Base-by-base conservation (phyloP, 2,888 invertebrate species). In the Xestia xanthographa region DNA sequence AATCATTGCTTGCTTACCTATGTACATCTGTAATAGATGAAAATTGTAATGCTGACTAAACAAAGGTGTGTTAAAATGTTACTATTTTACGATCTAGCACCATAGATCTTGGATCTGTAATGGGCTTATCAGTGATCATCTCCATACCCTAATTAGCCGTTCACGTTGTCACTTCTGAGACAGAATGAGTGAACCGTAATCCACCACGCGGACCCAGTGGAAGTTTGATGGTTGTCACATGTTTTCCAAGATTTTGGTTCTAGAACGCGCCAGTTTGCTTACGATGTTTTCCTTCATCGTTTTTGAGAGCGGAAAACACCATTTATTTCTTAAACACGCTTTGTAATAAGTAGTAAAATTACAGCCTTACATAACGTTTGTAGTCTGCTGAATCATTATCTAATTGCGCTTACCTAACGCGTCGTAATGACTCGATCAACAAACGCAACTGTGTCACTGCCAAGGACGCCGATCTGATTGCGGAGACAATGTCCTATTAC, bases 381-480 rank as follows among this genome's bases (percentile, higher is more conserved):
- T 34, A 66, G 56, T 67, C 53, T 56, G 65, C 74, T 82, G 78
- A 87, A 53, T 88, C 87, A 80, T 85, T 85, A 82, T 83, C 76
- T 87, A 87, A 86, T 87, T 80, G 75, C 67, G 79, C 76, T 87
- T 83, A 83, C 78, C 69, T 80, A 86, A 83, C 80, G 73, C 43
- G 67, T 72, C 50, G 82, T 88, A 87, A 88, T 85, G 77, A 84
- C 69, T 84, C 75, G 84, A 86, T 88, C 85, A 87, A 87, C 83
- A 85, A 85, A 75, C 81, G 77, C 79, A 79, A 84, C 76, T 87
- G 74, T 88, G 87, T 85, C 91, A 90, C 71, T 90, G 91, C 84
- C 92, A 92, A 91, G 92, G 90, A 83, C 91, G 70, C 38, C 72
- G 75, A 82, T 85, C 86, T 83, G 81, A 85, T 87, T 85, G 83